Evolutionary conservation across 64 coral and sea anemone genomes (phyloP), one percentile per base, ranked within the genome.

Genomic region (Montipora capricornis): DNA sequence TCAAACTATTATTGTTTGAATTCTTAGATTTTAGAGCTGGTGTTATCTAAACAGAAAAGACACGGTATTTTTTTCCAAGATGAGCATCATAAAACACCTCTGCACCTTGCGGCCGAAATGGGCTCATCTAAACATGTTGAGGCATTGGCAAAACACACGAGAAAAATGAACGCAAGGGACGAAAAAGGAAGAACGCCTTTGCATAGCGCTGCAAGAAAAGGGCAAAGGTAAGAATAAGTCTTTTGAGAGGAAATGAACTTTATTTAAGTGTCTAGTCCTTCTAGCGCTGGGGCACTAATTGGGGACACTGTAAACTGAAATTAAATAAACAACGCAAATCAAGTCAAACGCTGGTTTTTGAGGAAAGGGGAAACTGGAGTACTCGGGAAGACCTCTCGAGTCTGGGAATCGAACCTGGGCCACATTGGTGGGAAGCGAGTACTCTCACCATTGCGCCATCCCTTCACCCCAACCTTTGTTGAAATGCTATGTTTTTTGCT

Each of bases 1-100:
- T 64, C 9, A 14, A 16, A 57, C 8, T 64, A 10, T 49, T 4
- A 77, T 5, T 53, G 19, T 49, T 74, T 60, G 6, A 11, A 57
- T 0, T 57, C 75, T 13, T 66, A 97, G 95, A 67, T 97, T 91
- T 83, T 97, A 57, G 68, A 97, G 81, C 68, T 90, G 6, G 15
- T 97, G 12, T 78, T 97, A 53, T 69, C 69, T 69, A 97, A 97
- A 59, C 95, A 97, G 44, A 91, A 79, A 24, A 67, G 52, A 2
- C 19, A 70, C 17, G 16, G 62, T 4, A 60, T 81, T 61, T 80
- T 74, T 67, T 91, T 83, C 11, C 88, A 91, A 90, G 95, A 97
- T 22, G 95, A 94, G 80, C 91, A 94, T 84, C 83, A 97, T 1
- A 68, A 91, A 45, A 94, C 92, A n/a, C 95, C 95, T 16, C 76